phyloP scores from a whole-genome alignment of 2,113 vertebrate genomes.

The Phaethon lepturus region DNA sequence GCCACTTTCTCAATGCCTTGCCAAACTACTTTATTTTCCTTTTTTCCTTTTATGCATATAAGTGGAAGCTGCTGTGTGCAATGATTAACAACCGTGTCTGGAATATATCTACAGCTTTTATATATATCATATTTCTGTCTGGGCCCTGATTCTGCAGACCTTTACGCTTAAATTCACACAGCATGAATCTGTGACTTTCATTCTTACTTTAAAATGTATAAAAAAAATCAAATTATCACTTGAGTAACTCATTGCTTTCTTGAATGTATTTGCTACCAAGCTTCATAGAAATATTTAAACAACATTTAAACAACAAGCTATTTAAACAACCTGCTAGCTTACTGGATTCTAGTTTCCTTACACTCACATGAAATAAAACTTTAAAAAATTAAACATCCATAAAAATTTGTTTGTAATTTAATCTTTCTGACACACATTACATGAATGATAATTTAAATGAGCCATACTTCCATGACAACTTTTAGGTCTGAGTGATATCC shows the following conservation, averaged over 20 bases:
- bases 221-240: conserved; percentile 33
- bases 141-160: conserved; percentile 23
- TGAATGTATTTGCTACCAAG: background rate
- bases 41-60: background rate
- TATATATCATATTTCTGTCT: background rate
- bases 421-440: background rate
- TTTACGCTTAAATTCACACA: background rate
- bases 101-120: background rate
- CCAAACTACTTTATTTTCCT: background rate
- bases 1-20: background rate
- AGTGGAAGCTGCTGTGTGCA: background rate
- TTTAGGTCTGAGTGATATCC: conserved; percentile 1
- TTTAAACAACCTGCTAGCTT: conserved; percentile 13
- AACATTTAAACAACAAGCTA: background rate
- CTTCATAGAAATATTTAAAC: background rate
- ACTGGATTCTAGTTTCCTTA: conserved; percentile 11
- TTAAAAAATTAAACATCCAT: background rate
- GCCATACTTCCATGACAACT: background rate
- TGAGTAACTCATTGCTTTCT: background rate
- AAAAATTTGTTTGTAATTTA: background rate
- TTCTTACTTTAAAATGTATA: background rate
- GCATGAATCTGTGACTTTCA: background rate
- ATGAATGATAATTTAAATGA: background rate
- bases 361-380: background rate
- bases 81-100: conserved; percentile 2